Base-by-base conservation (phyloP, 2,797 vertebrate species). In the Bryconaethiops microstoma region DNA sequence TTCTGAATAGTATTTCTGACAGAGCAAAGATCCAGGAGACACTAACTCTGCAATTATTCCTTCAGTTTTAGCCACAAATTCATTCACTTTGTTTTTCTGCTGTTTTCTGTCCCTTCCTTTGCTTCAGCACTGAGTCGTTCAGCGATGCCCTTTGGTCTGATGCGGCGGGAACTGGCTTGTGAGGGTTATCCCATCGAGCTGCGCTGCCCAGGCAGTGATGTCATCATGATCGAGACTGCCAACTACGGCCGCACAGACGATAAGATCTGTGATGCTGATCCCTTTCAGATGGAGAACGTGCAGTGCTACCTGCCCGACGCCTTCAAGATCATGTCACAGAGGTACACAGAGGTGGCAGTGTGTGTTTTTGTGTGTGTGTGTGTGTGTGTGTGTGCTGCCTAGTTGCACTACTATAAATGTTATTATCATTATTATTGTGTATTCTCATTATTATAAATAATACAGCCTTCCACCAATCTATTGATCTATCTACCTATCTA, bases 211-310 rank as follows among this genome's bases (percentile, higher is more conserved):
- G 98, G 98, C 85, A 99, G 97, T 0, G 98, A 99, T 48, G 98
- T 99, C 89, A 99, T 99, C 92, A 98, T 99, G 97, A 99, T 99
- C 0, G 98, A 99, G 91, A 99, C 97, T 85, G 97, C 98, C 94
- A 99, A 99, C 95, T 99, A 99, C 0, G 98, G 98, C 17, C 96
- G 98, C 89, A 99, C 98, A 0, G 98, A 99, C 1, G 97, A 99
- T 92, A 99, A 99, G 92, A 99, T 99, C 89, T 99, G 98, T 13
- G 98, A 99, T 76, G 98, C 98, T 0, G 98, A 99, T 92, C 98
- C 97, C 1, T 97, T 97, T 74, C 97, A 99, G 93, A 99, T 99
- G 98, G 98, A 99, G 91, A 99, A 99, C 90, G 98, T 97, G 17
- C 95, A 96, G 82, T 99, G 98, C 92, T 99, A 99, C 91, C 95